Conservation (phyloP, 2,797 vertebrate genomes). For the Pseudochirops cupreus region DNA sequence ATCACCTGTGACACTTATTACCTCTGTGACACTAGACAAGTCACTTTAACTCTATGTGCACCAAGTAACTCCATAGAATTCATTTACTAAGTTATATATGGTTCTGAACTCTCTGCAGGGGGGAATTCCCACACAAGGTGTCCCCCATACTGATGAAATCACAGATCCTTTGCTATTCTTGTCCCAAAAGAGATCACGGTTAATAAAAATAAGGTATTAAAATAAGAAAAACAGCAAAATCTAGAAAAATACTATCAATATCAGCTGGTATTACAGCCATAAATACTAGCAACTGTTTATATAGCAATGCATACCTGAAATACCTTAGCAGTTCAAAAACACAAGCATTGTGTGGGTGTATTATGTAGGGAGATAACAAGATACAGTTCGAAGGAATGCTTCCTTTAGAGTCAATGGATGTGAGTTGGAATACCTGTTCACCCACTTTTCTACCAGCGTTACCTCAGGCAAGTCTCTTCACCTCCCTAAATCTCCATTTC, state of each 20-base stretch:
- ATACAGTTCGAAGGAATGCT: background rate
- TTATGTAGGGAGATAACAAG: background rate
- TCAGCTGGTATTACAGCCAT: background rate
- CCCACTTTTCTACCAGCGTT: background rate
- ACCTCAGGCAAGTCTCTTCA: background rate
- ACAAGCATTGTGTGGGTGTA: background rate
- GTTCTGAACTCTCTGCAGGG: background rate
- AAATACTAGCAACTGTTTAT: conserved; percentile 58
- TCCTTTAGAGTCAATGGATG: background rate
- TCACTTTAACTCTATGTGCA: background rate
- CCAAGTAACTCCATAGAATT: background rate
- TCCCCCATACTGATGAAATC: background rate
- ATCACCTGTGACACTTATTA: background rate
- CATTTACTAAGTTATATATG: background rate
- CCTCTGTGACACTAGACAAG: background rate
- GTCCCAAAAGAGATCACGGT: background rate
- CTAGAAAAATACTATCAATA: conserved; percentile 55
- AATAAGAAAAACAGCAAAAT: conserved; percentile 46
- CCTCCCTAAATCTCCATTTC: background rate
- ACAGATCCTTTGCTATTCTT: background rate
- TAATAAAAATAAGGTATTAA: conserved; percentile 5
- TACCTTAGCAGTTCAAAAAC: background rate
- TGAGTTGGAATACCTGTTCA: background rate
- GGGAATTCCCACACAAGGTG: background rate
- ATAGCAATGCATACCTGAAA: background rate